Base-by-base conservation (phyloP, 1,140 invertebrate species). In the Carcinoscorpius rotundicauda region DNA sequence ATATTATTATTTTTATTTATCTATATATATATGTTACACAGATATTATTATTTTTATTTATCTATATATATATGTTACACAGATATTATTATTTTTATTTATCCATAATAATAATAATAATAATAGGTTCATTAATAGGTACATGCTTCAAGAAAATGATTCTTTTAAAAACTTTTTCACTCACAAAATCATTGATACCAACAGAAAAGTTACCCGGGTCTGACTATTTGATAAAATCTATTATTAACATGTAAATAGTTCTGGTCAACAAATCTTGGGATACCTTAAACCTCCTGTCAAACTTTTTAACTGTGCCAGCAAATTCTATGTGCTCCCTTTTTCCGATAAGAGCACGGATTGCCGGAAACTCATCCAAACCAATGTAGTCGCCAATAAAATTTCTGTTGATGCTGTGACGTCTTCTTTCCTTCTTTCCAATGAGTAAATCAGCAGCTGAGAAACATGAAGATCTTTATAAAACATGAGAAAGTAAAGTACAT, bases 331-430 rank as follows among this genome's bases (percentile, higher is more conserved):
- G 82, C 73, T 89, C 87, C 56, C 85, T 77, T 70, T 83, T 82
- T 49, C 82, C 83, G 56, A 86, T 80, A 6, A 87, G 73, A 60
- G 79, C 74, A 65, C 78, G 77, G 50, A 85, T 72, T 29, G 78
- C 80, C 5, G 84, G 84, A 65, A 81, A 79, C 63, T 83, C 76
- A 63, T 87, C 85, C 64, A 88, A 69, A 3, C 86, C 86, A 65
- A 88, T 85, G 73, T 89, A 89, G 76, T 89, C 87, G 6, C 85
- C 86, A 48, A 84, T 80, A 76, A 87, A 89, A 73, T 85, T 85
- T 68, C 87, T 78, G 73, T 88, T 87, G 3, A 89, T 66, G 68
- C 86, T 87, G 71, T 78, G 80, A 5, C 79, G 74, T 66, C 85
- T 77, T 9, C 87, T 76, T 73, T 88, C 83, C 72, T 89, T 89